Evolutionary conservation across 2,888 invertebrate genomes (phyloP).

Genomic region (Archaeoteleia sp.): DNA sequence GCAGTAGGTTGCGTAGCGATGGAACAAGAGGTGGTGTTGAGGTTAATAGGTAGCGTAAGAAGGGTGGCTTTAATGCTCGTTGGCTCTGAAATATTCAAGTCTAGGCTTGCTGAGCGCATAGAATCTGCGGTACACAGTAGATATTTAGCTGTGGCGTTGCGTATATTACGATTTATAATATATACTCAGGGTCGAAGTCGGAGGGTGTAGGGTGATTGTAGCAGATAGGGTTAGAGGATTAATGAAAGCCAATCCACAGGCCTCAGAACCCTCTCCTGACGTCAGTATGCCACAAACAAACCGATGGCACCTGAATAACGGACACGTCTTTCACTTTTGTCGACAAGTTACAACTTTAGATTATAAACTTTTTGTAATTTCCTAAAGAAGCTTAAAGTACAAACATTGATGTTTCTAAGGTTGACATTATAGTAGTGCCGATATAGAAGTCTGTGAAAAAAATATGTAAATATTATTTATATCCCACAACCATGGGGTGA

Average conservation of each 20-base stretch:
- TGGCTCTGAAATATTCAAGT: constrained; percentile 73
- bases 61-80: constrained; percentile 73
- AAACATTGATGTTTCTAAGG: no score
- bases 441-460: no score
- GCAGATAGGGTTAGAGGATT: constrained; percentile 71
- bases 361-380: no score
- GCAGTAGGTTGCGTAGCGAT: constrained; percentile 45
- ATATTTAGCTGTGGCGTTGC: constrained; percentile 64
- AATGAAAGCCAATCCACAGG: constrained; percentile 73
- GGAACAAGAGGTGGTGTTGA: constrained; percentile 61
- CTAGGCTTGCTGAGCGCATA: constrained; percentile 65
- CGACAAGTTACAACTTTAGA: constrained; percentile 28
- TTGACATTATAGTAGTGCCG: no score
- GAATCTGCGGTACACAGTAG: constrained; percentile 68
- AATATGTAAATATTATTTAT: no score
- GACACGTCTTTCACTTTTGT: constrained; percentile 51
- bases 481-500: no score
- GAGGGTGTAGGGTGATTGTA: constrained; percentile 52
- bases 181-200: constrained; percentile 57
- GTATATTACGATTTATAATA: constrained; percentile 72
- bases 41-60: constrained; percentile 73
- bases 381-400: no score
- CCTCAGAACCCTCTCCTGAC: constrained; percentile 61
- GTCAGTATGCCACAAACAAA: constrained; percentile 69
- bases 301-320: constrained; percentile 64